Evolutionary conservation across 2,113 vertebrate species (phyloP), one percentile per base, ranked within the genome.

Genomic region (Myxocyprinus asiaticus): DNA sequence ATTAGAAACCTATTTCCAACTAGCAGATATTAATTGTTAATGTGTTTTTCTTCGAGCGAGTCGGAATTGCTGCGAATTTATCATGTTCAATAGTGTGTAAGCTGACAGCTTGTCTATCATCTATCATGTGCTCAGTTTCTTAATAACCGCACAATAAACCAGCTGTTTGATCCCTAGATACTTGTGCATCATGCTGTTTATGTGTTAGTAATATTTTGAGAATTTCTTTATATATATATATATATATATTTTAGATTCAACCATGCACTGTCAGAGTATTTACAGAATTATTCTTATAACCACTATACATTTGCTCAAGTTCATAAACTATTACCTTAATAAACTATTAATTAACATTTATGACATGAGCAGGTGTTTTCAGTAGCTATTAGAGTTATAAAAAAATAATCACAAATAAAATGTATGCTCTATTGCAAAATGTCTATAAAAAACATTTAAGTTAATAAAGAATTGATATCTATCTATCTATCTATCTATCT

Each of bases 41-140:
- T 62, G 66, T 50, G 45, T 42, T 61, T 58, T 61, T 68, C 55
- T 68, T 70, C 10, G 55, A 78, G 12, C 7, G 76, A 58, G 51
- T 66, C 64, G 44, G 64, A 66, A 66, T 67, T 48, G 44, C 14
- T 47, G 50, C 67, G 55, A 45, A 77, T 77, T 67, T 42, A 78
- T 70, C 77, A 9, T 70, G 66, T 69, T 68, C 55, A 53, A 53
- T 53, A 43, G 61, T 15, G 59, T 53, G 15, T 11, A 53, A 63
- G 17, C 62, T 81, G 68, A 72, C 78, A 51, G 74, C 9, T 9
- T 68, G 65, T 76, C 63, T 53, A 53, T 69, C 67, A 67, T 62
- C 14, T 71, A 42, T 84, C 78, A 80, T 74, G 12, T 76, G 74
- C 51, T 81, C 55, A 67, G 56, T 80, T 78, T 47, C 15, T 58